Base-by-base conservation (phyloP, 1,140 invertebrate genomes). In the Drosophila punjabiensis region DNA sequence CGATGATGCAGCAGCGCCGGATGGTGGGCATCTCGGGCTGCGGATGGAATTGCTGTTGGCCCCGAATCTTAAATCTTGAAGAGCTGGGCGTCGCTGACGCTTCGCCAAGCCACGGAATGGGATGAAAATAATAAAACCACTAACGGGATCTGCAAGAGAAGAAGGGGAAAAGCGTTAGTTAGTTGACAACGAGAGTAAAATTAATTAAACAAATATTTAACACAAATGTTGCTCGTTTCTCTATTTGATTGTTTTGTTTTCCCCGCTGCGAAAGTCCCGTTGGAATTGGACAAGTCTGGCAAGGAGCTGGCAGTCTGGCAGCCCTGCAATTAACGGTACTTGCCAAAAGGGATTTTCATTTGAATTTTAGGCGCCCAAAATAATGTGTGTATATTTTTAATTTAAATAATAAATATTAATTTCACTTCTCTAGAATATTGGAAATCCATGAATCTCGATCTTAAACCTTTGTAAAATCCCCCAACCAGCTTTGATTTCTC, bases 1-100 rank as follows among this genome's bases (percentile, higher is more conserved):
- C 92, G 47, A 92, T 82, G 53, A 93, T 93, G 64, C 91, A 92
- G 64, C 92, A 93, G 13, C 92, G 89, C 76, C 92, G 69, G 65
- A 93, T 91, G 43, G 89, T 92, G 43, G 92, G 92, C 92, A 93
- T 93, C 67, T 70, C 82, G 67, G 55, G 64, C 68, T 70, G 68
- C 65, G 68, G 62, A 75, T 74, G 48, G 60, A 73, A 63, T 28
- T 55, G 66, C 52, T 86, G 83, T 63, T 66, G 75, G 71, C 77
- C 78, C 73, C 85, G 84, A 88, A 88, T 88, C 71, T 59, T 90
- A 55, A 63, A 66, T 75, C 30, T 50, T 70, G 39, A 37, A 28
- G 39, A 69, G 68, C 43, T 67, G 83, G 81, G 81, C 86, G 85
- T 85, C 81, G 86, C 85, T 78, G 68, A 74, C 76, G 87, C 75